A percentile compares a stretch with the other conserved stretches of the same genome.
Evolutionary conservation across 2,888 invertebrate species (phyloP).

Genomic region (Drosophila diplacantha): DNA sequence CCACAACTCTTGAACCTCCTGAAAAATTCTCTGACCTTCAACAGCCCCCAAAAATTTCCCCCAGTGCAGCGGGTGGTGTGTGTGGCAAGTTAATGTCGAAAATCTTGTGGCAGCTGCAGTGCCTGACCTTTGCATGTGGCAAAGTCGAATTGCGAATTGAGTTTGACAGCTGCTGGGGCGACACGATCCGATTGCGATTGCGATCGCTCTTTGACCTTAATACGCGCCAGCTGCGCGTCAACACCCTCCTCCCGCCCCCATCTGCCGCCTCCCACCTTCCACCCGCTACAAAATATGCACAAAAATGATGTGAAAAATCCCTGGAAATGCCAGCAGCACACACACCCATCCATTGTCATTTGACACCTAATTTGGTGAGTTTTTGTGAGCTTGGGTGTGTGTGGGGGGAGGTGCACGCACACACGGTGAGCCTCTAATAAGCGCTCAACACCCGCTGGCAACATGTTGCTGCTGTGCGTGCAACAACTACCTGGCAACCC

Average conservation of each 20-base stretch:
- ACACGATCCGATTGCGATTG: slow-evolving; percentile 67
- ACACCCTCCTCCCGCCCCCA: slow-evolving; percentile 16
- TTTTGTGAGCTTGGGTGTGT: slow-evolving; percentile 23
- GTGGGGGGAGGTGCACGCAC: slow-evolving; percentile 46
- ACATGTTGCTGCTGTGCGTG: slow-evolving; percentile 53
- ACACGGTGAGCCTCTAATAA: slow-evolving; percentile 67
- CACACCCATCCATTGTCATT: slow-evolving; percentile 65
- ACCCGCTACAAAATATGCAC: slow-evolving; percentile 2
- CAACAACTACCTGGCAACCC: slow-evolving; percentile 40
- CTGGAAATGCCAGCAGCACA: slow-evolving; percentile 2
- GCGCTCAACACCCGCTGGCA: slow-evolving; percentile 75
- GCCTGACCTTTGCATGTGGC: slow-evolving; percentile 65
- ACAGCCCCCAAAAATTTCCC: neutral
- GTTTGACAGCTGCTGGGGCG: slow-evolving; percentile 72
- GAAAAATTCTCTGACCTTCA: neutral
- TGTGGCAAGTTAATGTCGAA: slow-evolving; percentile 44
- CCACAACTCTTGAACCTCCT: fast-evolving
- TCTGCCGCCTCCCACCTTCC: neutral
- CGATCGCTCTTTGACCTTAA: slow-evolving; percentile 72
- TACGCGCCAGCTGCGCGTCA: slow-evolving; percentile 69
- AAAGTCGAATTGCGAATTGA: slow-evolving; percentile 62
- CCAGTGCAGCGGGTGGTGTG: slow-evolving; percentile 24
- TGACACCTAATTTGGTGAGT: slow-evolving; percentile 76
- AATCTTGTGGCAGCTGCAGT: slow-evolving; percentile 45
- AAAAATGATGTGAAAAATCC: slow-evolving; percentile 15